Conservation (phyloP, 2,797 vertebrate species). For the Eulemur albifrons region DNA sequence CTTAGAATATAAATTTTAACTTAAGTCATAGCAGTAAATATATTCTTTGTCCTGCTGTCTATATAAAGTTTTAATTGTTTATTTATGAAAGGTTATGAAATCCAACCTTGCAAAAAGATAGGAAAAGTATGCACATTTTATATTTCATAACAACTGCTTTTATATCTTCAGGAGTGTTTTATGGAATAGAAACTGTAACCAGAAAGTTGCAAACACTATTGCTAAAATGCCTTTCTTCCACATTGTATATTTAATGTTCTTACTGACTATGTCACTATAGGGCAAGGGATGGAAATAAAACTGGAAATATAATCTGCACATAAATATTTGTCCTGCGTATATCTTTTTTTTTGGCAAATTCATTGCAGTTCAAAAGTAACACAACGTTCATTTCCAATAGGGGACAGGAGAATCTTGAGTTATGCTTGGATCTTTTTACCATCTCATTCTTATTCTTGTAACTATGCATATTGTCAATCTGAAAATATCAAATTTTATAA, state of each 20-base stretch:
- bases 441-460: neutral
- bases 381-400: neutral
- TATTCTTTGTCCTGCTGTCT: neutral
- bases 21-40: slow-evolving; percentile 10
- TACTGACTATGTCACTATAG: neutral
- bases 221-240: accelerated
- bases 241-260: neutral
- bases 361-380: neutral
- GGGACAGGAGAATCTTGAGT: neutral
- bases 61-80: slow-evolving; percentile 42
- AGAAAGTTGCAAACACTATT: neutral
- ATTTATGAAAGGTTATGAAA: slow-evolving; percentile 59
- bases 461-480: neutral
- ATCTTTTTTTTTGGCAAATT: neutral
- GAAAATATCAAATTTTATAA: neutral
- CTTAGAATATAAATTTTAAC: slow-evolving; percentile 31
- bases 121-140: neutral
- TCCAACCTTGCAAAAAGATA: neutral
- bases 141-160: slow-evolving; percentile 8
- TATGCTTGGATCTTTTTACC: neutral
- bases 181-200: slow-evolving; percentile 13
- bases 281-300: neutral
- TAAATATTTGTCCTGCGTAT: neutral
- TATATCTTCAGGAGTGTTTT: slow-evolving; percentile 22
- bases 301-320: neutral